A percentile compares a stretch with the other conserved stretches of the same genome.
Conservation (phyloP, 2,113 vertebrate genomes). For the Lathamus discolor region DNA sequence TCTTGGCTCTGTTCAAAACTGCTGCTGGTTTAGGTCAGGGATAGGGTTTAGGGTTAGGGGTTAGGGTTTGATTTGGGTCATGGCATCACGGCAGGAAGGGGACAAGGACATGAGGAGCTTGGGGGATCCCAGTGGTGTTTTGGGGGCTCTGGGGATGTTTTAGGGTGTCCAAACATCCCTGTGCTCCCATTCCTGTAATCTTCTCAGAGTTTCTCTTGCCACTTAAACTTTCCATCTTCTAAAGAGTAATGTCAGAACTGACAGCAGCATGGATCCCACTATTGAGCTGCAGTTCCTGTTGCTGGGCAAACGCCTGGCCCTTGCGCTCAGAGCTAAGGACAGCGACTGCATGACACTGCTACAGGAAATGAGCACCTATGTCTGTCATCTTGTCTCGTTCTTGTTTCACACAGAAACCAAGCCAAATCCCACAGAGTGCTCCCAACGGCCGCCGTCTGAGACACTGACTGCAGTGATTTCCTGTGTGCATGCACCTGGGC, state of each 20-base stretch:
- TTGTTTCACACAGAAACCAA: background rate
- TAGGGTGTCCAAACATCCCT: background rate
- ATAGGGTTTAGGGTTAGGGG: no score
- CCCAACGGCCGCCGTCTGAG: background rate
- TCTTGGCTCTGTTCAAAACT: background rate
- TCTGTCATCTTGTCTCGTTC: background rate
- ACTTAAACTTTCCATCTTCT: background rate
- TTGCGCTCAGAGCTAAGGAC: background rate
- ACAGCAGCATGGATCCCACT: background rate
- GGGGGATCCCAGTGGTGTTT: no score
- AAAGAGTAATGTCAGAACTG: background rate
- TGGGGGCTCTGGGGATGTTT: no score
- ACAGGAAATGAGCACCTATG: background rate
- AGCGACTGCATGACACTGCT: background rate
- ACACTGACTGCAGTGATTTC: background rate
- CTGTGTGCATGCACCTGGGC: background rate
- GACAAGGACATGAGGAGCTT: no score
- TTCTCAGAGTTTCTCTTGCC: constrained; percentile 2
- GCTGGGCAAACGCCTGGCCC: background rate
- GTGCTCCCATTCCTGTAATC: background rate
- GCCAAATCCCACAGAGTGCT: background rate
- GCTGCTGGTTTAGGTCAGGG: no score
- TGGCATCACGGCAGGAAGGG: no score
- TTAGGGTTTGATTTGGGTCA: no score
- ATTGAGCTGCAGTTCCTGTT: background rate